Evolutionary conservation across 1,140 invertebrate species (phyloP).

Genomic region (Brachionus asplanchnoidis): DNA sequence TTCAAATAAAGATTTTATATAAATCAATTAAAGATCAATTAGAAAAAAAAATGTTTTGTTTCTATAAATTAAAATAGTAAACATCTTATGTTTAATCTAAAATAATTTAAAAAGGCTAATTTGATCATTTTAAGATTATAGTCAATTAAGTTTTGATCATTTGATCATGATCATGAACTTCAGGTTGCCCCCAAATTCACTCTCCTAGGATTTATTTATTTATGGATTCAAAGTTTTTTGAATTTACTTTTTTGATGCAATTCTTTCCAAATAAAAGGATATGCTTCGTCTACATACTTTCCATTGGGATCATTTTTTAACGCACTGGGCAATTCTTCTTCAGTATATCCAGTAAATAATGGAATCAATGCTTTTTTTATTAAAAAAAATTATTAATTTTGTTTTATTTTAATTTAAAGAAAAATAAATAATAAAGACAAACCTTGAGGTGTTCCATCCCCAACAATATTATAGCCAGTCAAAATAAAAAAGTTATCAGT

Average conservation of each 20-base stretch:
- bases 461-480: constrained; percentile 74
- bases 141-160: too few relatives aligned
- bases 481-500: background rate
- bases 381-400: background rate
- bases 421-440: background rate
- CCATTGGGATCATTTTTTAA: constrained; percentile 67
- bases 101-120: too few relatives aligned
- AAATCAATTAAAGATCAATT: too few relatives aligned
- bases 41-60: too few relatives aligned
- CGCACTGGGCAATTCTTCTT: constrained; percentile 77
- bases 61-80: too few relatives aligned
- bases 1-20: too few relatives aligned
- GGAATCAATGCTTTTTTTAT: constrained; percentile 57
- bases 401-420: background rate
- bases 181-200: too few relatives aligned
- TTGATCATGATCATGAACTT: too few relatives aligned
- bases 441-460: constrained; percentile 75
- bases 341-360: constrained; percentile 76
- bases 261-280: constrained; percentile 59
- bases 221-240: too few relatives aligned
- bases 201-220: too few relatives aligned
- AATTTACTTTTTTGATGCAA: constrained; percentile 46
- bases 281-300: constrained; percentile 67
- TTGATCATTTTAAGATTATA: too few relatives aligned
- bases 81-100: too few relatives aligned